Base-by-base conservation (phyloP, 2,888 invertebrate species). In the Acheta domesticus region DNA sequence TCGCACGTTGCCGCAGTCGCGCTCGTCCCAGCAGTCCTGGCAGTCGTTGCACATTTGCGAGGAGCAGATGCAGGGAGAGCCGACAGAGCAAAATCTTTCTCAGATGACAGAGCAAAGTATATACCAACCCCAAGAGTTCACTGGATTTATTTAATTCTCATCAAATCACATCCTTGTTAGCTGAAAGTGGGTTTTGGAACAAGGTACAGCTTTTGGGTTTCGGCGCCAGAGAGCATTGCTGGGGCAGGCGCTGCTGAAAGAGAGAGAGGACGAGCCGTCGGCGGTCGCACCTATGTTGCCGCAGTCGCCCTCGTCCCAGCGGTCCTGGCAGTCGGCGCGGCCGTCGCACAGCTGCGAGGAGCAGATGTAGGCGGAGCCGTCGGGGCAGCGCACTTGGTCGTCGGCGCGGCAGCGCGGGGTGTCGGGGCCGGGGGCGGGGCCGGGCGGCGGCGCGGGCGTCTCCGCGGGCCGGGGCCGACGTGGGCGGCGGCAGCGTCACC, bases 1-100 rank as follows among this genome's bases (percentile, higher is more conserved):
- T 75, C 12, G 75, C 20, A 20, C 23, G 20, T 23, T 48, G 48
- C 82, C 84, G 84, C 93, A 94, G 82, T 89, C 87, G 23, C 83
- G 83, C 85, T 95, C 95, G 85, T 95, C 95, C 36, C 90, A 90
- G 11, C 89, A 89, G 84, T 93, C 92, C 11, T 87, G 85, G 84
- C 95, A 95, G 83, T 95, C 90, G 84, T 95, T 91, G 85, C 96
- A 96, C 81, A 87, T 86, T 80, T 89, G 89, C 36, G 88, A 87
- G 1, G 86, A 86, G 80, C 91, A 89, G 81, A 95, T 91, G 83
- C 87, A 88, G 80, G 86, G 85, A 81, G 87, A 86, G 73, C 88
- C 88, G 83, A 89, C 89, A 1, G 84, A 82, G 84, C 91, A 91
- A n/a, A n/a, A n/a, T n/a, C n/a, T n/a, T n/a, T n/a, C n/a, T n/a